phyloP scores from a whole-genome alignment of 1,140 invertebrate genomes.

The Luehdorfia chinensis region DNA sequence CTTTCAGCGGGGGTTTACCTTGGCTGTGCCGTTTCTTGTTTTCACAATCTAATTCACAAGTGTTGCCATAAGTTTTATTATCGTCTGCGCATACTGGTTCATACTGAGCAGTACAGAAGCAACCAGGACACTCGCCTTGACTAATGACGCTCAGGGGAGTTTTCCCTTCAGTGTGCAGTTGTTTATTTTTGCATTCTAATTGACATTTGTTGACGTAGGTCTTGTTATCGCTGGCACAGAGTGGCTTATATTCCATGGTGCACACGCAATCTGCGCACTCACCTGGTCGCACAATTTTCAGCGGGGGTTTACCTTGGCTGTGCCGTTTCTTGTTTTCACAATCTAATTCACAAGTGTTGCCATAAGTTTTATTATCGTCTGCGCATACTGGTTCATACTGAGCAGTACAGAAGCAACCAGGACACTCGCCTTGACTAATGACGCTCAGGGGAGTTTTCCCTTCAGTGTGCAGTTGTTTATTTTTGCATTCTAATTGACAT shows the following conservation, averaged over 20 bases:
- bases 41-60: slow-evolving; percentile 27
- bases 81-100: slow-evolving; percentile 82
- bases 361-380: slow-evolving; percentile 32
- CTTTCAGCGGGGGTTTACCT: slow-evolving; percentile 11
- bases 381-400: slow-evolving; percentile 82
- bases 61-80: slow-evolving; percentile 29
- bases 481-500: slow-evolving; percentile 28
- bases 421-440: slow-evolving; percentile 22
- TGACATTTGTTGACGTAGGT: slow-evolving; percentile 29
- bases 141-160: slow-evolving; percentile 5
- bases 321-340: slow-evolving; percentile 25
- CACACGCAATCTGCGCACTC: slow-evolving; percentile 23
- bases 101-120: slow-evolving; percentile 22
- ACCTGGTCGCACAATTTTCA: slow-evolving; percentile 18
- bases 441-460: slow-evolving; percentile 5
- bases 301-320: slow-evolving; percentile 2
- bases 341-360: slow-evolving; percentile 21
- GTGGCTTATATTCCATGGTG: slow-evolving; percentile 24
- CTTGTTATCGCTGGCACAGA: slow-evolving; percentile 27
- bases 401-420: slow-evolving; percentile 15
- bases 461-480: slow-evolving; percentile 9
- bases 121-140: slow-evolving; percentile 23
- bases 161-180: slow-evolving; percentile 1
- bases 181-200: slow-evolving; percentile 25
- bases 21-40: slow-evolving; percentile 14